These are phyloP conservation scores for Eublepharis macularius DNA, from an alignment of 2,113 vertebrate species.

Conservation along the genomic window DNA sequence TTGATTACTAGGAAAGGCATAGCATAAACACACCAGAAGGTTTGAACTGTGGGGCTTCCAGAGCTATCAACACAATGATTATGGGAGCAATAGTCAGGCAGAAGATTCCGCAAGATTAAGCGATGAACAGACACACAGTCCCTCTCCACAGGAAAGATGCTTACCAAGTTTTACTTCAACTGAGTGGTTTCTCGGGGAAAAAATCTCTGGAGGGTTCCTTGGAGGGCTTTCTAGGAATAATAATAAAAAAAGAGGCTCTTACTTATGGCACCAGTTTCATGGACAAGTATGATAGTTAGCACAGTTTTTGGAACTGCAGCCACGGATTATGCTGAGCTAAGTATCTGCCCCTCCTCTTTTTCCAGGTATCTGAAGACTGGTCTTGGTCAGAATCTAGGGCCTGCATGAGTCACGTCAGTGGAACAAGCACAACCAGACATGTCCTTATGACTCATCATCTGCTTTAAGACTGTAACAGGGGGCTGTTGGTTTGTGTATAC, in stretches of 20 bases:
- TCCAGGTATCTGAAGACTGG: no score
- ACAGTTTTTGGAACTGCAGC: no score
- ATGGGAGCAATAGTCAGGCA: neutral
- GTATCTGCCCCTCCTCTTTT: no score
- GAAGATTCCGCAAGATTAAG: neutral
- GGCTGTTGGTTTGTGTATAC: no score
- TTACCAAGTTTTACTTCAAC: conserved; percentile 80
- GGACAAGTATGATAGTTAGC: no score
- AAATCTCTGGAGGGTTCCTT: conserved; percentile 74
- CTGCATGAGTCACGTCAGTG: no score
- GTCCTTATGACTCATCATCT: no score
- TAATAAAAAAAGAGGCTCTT: neutral
- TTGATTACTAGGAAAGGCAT: neutral
- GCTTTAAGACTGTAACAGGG: no score
- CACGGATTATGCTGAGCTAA: no score
- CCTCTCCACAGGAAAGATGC: conserved; percentile 42
- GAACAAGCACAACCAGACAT: no score
- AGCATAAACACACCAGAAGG: neutral
- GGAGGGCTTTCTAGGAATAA: conserved; percentile 56
- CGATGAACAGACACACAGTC: neutral
- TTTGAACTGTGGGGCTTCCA: neutral
- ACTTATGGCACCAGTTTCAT: no score
- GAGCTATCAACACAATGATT: neutral
- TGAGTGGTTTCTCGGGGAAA: conserved; percentile 74
- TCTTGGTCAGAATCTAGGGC: no score